Base-by-base conservation (phyloP, 92 coral and sea anemone genomes). In the Epizoanthus stellaris region DNA sequence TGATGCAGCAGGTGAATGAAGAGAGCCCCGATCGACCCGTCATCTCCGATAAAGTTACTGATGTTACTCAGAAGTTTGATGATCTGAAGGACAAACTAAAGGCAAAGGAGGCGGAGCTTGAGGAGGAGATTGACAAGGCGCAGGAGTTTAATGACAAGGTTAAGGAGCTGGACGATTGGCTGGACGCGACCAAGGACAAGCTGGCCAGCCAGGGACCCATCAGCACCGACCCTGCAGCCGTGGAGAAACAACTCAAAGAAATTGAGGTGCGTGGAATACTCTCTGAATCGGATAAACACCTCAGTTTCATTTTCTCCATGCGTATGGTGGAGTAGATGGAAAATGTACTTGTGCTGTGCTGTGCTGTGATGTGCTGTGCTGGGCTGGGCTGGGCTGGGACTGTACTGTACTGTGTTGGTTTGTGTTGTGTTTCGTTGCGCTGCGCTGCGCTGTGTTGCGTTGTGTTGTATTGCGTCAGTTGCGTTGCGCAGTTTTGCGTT, bases 21-120 rank as follows among this genome's bases (percentile, higher is more conserved):
- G 89, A 81, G 82, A 94, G 98, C 47, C 90, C 94, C 53, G 99
- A 96, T 58, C 89, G 92, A 47, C 87, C 91, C 5, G 93, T 88
- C 67, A 89, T 96, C 70, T 74, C 93, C 11, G 97, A 84, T 43
- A 96, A 93, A 86, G 96, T 93, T 19, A 85, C 92, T n/a, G 92
- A 91, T 14, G 88, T 96, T 0, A 89, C 97, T 3, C 89, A 89
- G 74, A 93, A 91, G 70, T 96, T 87, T 82, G 95, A 70, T 52
- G 99, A 93, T 77, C 87, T 96, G 8, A 94, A 91, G 38, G 94
- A 91, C 85, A 95, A 89, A 86, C 94, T 96, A 43, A 87, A 88
- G 47, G 91, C 87, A 4, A 93, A 89, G 56, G 95, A 93, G 65
- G 97, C 92, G 49, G 87, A 87, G 82, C 94, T 96, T n/a, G 91